Base-by-base conservation (phyloP, 1,140 invertebrate genomes). In the Leptestheria dahalacensis region DNA sequence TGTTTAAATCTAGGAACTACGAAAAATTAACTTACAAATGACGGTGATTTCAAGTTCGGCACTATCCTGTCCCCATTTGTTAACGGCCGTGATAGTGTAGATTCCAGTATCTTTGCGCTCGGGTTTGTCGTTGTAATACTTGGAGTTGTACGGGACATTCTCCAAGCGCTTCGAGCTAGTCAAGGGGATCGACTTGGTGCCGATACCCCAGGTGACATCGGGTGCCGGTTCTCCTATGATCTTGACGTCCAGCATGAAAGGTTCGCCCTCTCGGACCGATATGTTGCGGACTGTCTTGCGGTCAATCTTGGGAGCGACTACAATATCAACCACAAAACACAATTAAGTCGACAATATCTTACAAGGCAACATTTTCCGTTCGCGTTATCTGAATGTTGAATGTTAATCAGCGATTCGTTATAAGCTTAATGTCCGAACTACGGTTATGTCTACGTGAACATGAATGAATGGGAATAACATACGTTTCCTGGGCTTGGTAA, bases 221-320 rank as follows among this genome's bases (percentile, higher is more conserved):
- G 88, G 88, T 21, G 83, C 75, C 21, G 89, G 89, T 72, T 92
- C 88, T 53, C 89, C 88, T 52, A 79, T 80, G 49, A 92, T 79
- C 68, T 88, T 88, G 1, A 90, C 82, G 69, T 91, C 86, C 65
- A 91, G 81, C 33, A 82, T 75, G 68, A 92, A 83, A 23, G 84
- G 84, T 71, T 91, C 87, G 53, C 88, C 86, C 68, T 89, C 87
- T 49, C 81, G 83, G 2, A 92, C 80, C 51, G 79, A 84, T 48
- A 91, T 73, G 60, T 84, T 79, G 49, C 80, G 78, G 41, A 93
- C 73, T 71, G 83, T 89, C 61, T 81, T 81, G 23, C 88, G 77
- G 67, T 92, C 89, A 73, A 97, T 95, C 73, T 87, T 91, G 15
- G 92, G 92, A 61, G 90, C 82, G 74, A 95, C 88, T 92, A 73